Evolutionary conservation across 2,888 invertebrate genomes (phyloP), one percentile per base, ranked within the genome.

Genomic region (Petrophora chlorosata): DNA sequence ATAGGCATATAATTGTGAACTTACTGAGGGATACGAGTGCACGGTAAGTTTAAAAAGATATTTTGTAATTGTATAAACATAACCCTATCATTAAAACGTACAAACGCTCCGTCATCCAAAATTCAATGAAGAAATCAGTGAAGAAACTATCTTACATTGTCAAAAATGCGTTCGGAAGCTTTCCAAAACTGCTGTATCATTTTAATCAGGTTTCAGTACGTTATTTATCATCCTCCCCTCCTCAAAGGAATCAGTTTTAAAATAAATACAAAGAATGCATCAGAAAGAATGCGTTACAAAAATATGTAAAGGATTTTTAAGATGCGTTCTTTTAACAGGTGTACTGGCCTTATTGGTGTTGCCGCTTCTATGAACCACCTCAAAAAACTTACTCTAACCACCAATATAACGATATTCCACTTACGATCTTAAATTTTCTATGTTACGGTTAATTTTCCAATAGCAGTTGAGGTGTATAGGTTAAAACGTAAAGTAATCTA

Each of bases 251-350:
- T 62, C 64, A 67, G 25, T 73, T 75, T 72, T 70, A 67, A 73
- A 74, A 76, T 73, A 80, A 80, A 82, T 75, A 79, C 65, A 75
- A 81, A 79, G 79, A 82, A 81, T 82, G 73, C 64, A 52, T 64
- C 67, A 65, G 36, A 61, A 82, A 80, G 85, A 85, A 86, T 85
- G 83, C 77, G 77, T 72, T 80, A 83, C 72, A 73, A 85, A 85
- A 85, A 85, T 84, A 85, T 83, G 78, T 83, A 77, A 79, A 82
- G 79, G 83, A 80, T 81, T 85, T n/a, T 77, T 73, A 73, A 72
- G 72, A 69, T 61, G 67, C 62, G 59, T 68, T 73, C 72, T 75
- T 73, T 74, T 80, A 84, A 86, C 85, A 86, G 86, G 87, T 86
- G 87, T 79, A 76, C 74, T 63, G 67, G 61, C 64, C 63, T 65